Evolutionary conservation across 2,113 vertebrate genomes (phyloP).

Genomic region (Hylia prasina): DNA sequence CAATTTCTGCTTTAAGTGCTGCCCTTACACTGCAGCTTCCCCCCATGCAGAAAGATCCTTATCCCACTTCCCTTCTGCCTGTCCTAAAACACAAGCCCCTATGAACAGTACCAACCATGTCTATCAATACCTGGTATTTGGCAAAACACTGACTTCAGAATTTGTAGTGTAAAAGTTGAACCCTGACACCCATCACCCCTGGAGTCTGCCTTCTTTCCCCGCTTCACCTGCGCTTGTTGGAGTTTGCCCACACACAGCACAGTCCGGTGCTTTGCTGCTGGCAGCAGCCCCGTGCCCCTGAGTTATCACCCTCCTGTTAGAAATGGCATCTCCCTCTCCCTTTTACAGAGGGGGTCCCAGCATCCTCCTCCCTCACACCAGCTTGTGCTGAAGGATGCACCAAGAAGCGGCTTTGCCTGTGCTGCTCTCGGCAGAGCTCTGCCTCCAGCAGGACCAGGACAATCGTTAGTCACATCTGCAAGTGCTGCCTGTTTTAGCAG

Average conservation of each 20-base stretch:
- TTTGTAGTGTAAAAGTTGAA: background rate
- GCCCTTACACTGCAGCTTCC: background rate
- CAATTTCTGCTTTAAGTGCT: background rate
- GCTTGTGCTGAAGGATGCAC: accelerated
- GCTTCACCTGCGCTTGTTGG: background rate
- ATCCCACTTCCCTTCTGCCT: background rate
- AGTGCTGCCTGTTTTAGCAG: background rate
- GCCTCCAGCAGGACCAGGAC: background rate
- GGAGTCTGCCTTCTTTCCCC: background rate
- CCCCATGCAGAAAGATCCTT: background rate
- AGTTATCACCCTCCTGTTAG: background rate
- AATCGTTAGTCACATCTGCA: background rate
- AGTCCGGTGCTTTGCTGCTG: background rate
- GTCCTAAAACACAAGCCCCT: background rate
- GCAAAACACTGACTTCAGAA: background rate
- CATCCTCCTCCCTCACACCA: background rate
- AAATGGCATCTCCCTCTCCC: background rate
- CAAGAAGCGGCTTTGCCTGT: accelerated
- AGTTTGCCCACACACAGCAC: background rate
- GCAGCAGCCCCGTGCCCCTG: accelerated
- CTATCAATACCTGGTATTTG: background rate
- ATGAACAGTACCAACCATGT: accelerated
- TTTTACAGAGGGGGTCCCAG: background rate
- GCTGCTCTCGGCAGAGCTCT: background rate
- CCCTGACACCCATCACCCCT: background rate